Percentiles rank a stretch among this genome's conserved stretches.
phyloP scores from a whole-genome alignment of 92 coral and sea anemone species.

The Porites divaricata region DNA sequence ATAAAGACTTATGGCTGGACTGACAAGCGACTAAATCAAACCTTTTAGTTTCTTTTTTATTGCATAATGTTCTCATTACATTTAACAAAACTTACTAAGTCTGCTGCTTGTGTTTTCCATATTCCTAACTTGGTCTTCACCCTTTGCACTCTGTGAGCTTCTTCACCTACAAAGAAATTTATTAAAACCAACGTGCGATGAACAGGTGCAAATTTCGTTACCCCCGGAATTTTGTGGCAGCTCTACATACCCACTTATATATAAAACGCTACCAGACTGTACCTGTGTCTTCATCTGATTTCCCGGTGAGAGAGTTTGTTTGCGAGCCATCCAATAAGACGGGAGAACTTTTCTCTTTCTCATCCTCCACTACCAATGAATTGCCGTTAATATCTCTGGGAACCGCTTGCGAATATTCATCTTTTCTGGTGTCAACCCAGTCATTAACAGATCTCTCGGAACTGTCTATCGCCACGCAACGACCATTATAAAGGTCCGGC shows the following conservation, averaged over 20 bases:
- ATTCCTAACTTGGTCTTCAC: slow-evolving; percentile 45
- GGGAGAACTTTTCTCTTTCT: slow-evolving; percentile 4
- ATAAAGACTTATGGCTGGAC: too few relatives aligned
- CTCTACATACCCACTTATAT: too few relatives aligned
- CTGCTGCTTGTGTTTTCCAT: slow-evolving; percentile 39
- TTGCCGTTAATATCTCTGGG: slow-evolving; percentile 20
- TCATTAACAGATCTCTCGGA: slow-evolving; percentile 47
- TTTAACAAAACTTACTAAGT: slow-evolving; percentile 24
- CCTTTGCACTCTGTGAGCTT: slow-evolving; percentile 5
- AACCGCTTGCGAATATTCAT: background rate
- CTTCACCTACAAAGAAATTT: slow-evolving; percentile 6
- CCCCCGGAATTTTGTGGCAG: too few relatives aligned
- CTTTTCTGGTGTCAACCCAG: slow-evolving; percentile 63
- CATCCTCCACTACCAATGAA: background rate
- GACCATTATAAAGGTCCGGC: slow-evolving; percentile 61
- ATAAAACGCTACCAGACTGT: too few relatives aligned
- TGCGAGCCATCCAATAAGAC: background rate
- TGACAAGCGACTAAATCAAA: too few relatives aligned
- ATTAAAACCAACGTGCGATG: background rate
- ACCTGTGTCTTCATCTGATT: slow-evolving; percentile 6
- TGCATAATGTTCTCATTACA: background rate
- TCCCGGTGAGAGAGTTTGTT: background rate
- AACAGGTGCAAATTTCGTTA: background rate
- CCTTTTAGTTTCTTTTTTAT: too few relatives aligned
- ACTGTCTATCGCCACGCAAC: slow-evolving; percentile 29